Evolutionary conservation across 1,140 invertebrate genomes (phyloP), one percentile per base, ranked within the genome.

Genomic region (Drepana arcuata): DNA sequence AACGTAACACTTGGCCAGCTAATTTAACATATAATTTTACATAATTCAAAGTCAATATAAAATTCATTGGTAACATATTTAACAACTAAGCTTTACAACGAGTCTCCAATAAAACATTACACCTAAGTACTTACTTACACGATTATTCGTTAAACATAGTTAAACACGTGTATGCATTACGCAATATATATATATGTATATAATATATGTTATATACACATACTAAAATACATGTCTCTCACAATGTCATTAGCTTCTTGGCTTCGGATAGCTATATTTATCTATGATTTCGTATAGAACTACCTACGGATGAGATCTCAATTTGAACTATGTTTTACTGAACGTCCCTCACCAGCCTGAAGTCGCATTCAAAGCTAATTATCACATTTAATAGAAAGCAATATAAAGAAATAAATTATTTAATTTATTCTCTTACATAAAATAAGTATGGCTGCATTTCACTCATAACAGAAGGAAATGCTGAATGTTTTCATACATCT

Each of bases 61-160:
- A 74, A 74, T 65, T 81, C 77, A 78, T 78, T 81, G 77, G 77
- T 81, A 81, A 81, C 73, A 62, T 66, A 64, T 68, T 62, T 63
- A 63, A 64, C 32, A 67, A 69, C 69, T 75, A 71, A 65, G 34
- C 41, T 66, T 63, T 68, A 55, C 53, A 61, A 54, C 33, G 53
- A 72, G 57, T 66, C 57, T 64, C 71, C 50, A 60, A 51, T 62
- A 54, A 60, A 55, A 58, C 34, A 46, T 41, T 50, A 57, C 16
- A 57, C 43, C 48, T 59, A 62, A 48, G 47, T 59, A 52, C n/a
- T n/a, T n/a, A n/a, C n/a, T n/a, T n/a, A n/a, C n/a, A n/a, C n/a
- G n/a, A n/a, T n/a, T n/a, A n/a, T n/a, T n/a, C n/a, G n/a, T n/a
- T n/a, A n/a, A n/a, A n/a, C n/a, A n/a, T n/a, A n/a, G n/a, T n/a